phyloP scores from a whole-genome alignment of 2,113 vertebrate species.

The Notechis scutatus region DNA sequence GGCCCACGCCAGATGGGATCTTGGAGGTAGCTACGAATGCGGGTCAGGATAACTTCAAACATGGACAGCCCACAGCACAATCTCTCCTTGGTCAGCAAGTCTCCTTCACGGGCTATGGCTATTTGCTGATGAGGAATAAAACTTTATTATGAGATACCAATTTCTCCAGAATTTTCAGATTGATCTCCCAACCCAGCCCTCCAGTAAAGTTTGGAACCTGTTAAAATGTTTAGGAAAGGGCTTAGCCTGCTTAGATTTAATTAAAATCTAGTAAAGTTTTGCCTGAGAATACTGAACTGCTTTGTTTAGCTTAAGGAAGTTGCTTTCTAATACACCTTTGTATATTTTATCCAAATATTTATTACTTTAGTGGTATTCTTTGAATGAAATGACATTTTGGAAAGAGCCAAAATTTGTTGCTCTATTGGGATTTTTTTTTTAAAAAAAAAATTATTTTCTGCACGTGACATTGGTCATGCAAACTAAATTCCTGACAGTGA shows the following conservation, averaged over 20 bases:
- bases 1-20: constrained; percentile 96
- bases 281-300: background rate
- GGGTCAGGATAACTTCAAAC: constrained; percentile 97
- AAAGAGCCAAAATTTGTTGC: constrained; percentile 36
- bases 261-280: background rate
- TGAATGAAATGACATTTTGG: background rate
- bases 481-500: background rate
- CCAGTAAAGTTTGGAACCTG: background rate
- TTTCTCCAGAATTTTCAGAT: background rate
- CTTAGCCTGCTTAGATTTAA: background rate
- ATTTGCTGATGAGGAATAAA: constrained; percentile 84
- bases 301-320: background rate
- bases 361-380: background rate
- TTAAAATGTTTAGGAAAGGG: background rate
- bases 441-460: constrained; percentile 20
- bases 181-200: background rate
- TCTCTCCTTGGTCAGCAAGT: constrained; percentile 98
- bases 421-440: constrained; percentile 48
- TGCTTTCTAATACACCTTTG: background rate
- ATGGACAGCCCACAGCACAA: constrained; percentile 97
- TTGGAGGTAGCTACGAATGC: constrained; percentile 95
- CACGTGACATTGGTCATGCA: background rate
- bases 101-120: constrained; percentile 95
- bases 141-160: background rate
- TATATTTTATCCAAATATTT: background rate